Percentiles rank a stretch among this genome's conserved stretches.
phyloP scores from a whole-genome alignment of 2,113 vertebrate species.

The Thermophis baileyi region DNA sequence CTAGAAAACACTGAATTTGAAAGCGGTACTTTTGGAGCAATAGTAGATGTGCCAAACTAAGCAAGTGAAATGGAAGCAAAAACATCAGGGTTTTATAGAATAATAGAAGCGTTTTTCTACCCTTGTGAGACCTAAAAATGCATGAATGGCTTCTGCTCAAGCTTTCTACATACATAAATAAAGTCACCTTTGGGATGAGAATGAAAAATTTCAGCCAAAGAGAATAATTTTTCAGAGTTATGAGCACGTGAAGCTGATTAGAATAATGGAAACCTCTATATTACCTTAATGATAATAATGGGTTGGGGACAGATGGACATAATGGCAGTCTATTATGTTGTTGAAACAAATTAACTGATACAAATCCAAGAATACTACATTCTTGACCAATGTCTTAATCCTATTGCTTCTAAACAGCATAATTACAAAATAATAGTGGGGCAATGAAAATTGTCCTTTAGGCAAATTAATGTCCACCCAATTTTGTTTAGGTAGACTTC shows the following conservation, averaged over 20 bases:
- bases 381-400: background rate
- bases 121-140: conserved; percentile 42
- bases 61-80: conserved; percentile 25
- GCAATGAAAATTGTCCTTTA: background rate
- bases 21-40: conserved; percentile 48
- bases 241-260: conserved; percentile 12
- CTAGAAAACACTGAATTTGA: conserved; percentile 62
- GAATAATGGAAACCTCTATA: conserved; percentile 27
- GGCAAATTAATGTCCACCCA: background rate
- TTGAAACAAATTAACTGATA: conserved; percentile 12
- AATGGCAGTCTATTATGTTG: conserved; percentile 40
- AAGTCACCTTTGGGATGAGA: conserved; percentile 29
- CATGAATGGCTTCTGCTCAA: conserved; percentile 39
- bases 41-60: background rate
- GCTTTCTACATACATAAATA: conserved; percentile 43
- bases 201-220: conserved; percentile 47
- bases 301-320: conserved; percentile 31
- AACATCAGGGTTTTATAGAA: conserved; percentile 44
- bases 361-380: background rate
- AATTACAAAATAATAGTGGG: conserved; percentile 11
- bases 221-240: conserved; percentile 37
- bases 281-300: conserved; percentile 50
- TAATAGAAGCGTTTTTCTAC: conserved; percentile 43
- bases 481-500: background rate
- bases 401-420: background rate